These are phyloP conservation scores for Toxotes chatareus DNA, from an alignment of 2,113 vertebrate genomes.

Conservation along the genomic window DNA sequence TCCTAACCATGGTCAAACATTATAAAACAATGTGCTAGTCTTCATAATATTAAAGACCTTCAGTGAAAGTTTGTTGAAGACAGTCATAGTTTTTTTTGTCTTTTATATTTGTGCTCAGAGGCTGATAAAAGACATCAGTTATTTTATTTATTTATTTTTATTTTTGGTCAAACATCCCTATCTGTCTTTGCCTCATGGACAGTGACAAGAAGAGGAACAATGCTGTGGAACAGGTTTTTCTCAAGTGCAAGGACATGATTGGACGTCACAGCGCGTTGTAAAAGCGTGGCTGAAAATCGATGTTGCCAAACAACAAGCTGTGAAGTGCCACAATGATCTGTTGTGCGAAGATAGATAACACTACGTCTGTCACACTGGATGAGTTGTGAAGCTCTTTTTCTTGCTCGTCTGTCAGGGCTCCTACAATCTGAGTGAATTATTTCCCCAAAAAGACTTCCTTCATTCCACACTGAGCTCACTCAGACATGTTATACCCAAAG, in stretches of 20 bases:
- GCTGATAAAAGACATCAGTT: neutral
- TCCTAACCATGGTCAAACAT: slow-evolving; percentile 35
- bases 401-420: slow-evolving; percentile 20
- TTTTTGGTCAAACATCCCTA: slow-evolving; percentile 12
- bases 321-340: slow-evolving; percentile 53
- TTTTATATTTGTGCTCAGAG: neutral
- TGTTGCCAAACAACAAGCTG: slow-evolving; percentile 62
- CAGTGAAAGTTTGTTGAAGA: neutral
- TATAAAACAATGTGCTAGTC: neutral
- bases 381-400: slow-evolving; percentile 24
- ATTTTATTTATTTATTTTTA: neutral
- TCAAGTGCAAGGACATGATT: slow-evolving; percentile 24
- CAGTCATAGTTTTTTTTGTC: neutral
- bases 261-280: slow-evolving; percentile 55
- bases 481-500: slow-evolving; percentile 43
- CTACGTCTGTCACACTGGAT: slow-evolving; percentile 22
- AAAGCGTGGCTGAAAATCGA: slow-evolving; percentile 51
- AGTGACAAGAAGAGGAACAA: slow-evolving; percentile 36
- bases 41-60: neutral
- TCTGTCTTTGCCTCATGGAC: slow-evolving; percentile 6
- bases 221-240: slow-evolving; percentile 1
- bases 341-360: slow-evolving; percentile 43
- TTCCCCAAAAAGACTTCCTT: slow-evolving; percentile 37
- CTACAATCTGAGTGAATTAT: slow-evolving; percentile 33
- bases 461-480: slow-evolving; percentile 36